A percentile compares a stretch with the other conserved stretches of the same genome.
phyloP scores from a whole-genome alignment of 2,888 invertebrate genomes.

The Cephus nigrinus region DNA sequence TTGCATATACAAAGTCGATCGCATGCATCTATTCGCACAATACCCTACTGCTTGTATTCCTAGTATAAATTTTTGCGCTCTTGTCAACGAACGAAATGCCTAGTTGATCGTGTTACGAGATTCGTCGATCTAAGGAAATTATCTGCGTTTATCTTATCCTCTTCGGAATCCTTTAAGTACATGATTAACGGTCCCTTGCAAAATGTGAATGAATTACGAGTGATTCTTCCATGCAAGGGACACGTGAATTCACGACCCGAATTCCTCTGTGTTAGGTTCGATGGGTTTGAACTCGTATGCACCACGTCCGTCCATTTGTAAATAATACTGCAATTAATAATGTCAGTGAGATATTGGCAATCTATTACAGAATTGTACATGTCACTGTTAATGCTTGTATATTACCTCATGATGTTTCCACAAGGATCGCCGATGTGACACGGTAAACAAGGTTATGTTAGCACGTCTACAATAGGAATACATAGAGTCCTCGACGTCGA shows the following conservation, averaged over 20 bases:
- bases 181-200: slow-evolving; percentile 23
- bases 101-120: no score
- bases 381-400: slow-evolving; percentile 6
- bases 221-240: slow-evolving; percentile 35
- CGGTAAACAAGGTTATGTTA: slow-evolving; percentile 95
- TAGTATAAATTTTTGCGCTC: no score
- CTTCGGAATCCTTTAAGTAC: background rate
- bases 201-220: slow-evolving; percentile 12
- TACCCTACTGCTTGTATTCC: no score
- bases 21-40: no score
- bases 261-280: slow-evolving; percentile 87
- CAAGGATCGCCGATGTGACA: slow-evolving; percentile 96
- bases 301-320: slow-evolving; percentile 97
- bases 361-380: background rate
- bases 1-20: no score
- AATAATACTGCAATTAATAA: slow-evolving; percentile 75
- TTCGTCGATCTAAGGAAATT: no score
- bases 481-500: slow-evolving; percentile 98
- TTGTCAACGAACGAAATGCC: no score
- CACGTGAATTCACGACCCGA: slow-evolving; percentile 83
- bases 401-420: slow-evolving; percentile 94
- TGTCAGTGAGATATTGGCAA: slow-evolving; percentile 7
- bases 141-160: background rate
- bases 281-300: slow-evolving; percentile 88
- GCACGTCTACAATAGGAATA: slow-evolving; percentile 89